These are phyloP conservation scores for Acleris holmiana DNA, from an alignment of 2,888 invertebrate species.

Conservation along the genomic window DNA sequence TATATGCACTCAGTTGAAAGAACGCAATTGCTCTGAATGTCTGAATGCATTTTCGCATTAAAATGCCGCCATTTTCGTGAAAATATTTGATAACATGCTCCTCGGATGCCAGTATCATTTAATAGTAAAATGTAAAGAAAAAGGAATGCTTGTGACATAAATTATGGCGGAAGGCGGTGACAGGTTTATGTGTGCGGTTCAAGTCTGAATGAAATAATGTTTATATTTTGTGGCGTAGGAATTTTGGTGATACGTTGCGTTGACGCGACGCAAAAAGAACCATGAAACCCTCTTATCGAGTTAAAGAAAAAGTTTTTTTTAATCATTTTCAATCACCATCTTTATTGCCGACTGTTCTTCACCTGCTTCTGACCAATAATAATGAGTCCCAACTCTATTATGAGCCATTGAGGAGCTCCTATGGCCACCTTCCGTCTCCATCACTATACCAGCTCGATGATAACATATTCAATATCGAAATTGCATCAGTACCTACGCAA, in stretches of 20 bases:
- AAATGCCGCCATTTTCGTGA: neutral
- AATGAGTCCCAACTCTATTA: too few relatives aligned
- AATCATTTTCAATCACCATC: too few relatives aligned
- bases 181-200: conserved; percentile 26
- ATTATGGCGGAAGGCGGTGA: conserved; percentile 15
- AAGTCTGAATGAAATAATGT: conserved; percentile 19
- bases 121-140: conserved; percentile 21
- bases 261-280: too few relatives aligned
- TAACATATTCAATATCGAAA: too few relatives aligned
- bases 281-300: too few relatives aligned
- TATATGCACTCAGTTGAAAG: neutral
- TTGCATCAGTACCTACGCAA: too few relatives aligned
- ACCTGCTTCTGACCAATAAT: too few relatives aligned
- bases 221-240: conserved; percentile 10
- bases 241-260: neutral
- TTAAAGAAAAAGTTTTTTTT: too few relatives aligned
- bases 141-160: conserved; percentile 19
- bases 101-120: conserved; percentile 17
- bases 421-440: too few relatives aligned
- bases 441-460: too few relatives aligned
- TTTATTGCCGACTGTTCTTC: too few relatives aligned
- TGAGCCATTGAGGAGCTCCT: too few relatives aligned
- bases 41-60: conserved; percentile 1
- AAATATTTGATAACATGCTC: conserved; percentile 10
- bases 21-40: conserved; percentile 8